phyloP scores from a whole-genome alignment of 1,140 invertebrate genomes.

The Andrena cerasifolii region DNA sequence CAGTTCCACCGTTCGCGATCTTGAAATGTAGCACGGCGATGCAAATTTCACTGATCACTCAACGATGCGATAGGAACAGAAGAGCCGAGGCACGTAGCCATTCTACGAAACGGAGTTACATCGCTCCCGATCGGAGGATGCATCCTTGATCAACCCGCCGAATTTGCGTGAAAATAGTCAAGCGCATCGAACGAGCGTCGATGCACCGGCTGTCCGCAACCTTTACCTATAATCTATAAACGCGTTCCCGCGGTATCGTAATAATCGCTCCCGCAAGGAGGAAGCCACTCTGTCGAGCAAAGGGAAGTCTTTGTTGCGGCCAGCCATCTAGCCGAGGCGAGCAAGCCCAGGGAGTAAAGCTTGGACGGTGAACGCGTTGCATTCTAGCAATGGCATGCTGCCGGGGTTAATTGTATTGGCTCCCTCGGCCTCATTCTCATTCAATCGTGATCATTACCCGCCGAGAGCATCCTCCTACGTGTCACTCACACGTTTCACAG shows the following conservation, averaged over 20 bases:
- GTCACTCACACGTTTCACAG: constrained; percentile 59
- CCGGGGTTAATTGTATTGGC: constrained; percentile 77
- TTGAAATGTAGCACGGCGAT: no score
- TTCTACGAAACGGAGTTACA: no score
- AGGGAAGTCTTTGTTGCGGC: constrained; percentile 50
- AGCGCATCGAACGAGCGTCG: background rate
- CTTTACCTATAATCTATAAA: constrained; percentile 62
- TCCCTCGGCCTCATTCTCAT: constrained; percentile 78
- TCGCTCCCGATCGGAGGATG: no score
- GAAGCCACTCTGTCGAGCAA: constrained; percentile 21
- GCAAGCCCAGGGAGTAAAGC: constrained; percentile 31
- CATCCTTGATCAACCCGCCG: background rate
- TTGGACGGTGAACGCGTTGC: constrained; percentile 54
- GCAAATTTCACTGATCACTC: no score
- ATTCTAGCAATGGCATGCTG: constrained; percentile 73
- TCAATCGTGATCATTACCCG: constrained; percentile 79
- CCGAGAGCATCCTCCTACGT: constrained; percentile 75
- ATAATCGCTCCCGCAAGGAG: constrained; percentile 67
- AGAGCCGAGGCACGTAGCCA: no score
- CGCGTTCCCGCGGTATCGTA: constrained; percentile 63
- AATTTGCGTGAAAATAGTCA: no score
- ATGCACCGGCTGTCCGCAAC: constrained; percentile 27
- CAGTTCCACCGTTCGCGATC: background rate
- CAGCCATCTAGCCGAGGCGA: constrained; percentile 14
- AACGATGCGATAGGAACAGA: no score